phyloP scores from a whole-genome alignment of 2,113 vertebrate genomes.

The Myocastor coypus region DNA sequence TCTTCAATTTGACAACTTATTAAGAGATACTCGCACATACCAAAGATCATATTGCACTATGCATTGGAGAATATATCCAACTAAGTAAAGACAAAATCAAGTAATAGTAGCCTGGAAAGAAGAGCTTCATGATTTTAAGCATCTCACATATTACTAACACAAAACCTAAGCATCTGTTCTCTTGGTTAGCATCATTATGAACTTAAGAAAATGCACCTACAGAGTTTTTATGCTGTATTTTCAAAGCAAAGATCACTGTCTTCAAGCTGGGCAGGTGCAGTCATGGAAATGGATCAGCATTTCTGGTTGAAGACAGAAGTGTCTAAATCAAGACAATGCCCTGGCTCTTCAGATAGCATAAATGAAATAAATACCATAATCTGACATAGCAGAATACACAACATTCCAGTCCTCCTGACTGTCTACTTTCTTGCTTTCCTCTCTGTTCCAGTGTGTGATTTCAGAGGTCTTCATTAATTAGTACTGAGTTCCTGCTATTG shows the following conservation, averaged over 20 bases:
- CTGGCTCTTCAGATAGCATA: not conserved
- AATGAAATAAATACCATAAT: not conserved
- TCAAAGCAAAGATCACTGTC: not conserved
- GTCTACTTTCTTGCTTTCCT: not conserved
- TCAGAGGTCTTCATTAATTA: not conserved
- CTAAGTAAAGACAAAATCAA: constrained; percentile 8
- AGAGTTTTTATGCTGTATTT: not conserved
- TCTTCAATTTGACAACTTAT: not conserved
- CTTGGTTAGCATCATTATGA: not conserved
- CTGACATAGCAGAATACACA: not conserved
- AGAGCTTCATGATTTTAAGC: not conserved
- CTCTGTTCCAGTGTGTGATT: not conserved
- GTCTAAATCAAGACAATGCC: not conserved
- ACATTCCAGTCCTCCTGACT: not conserved
- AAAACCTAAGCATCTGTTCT: not conserved
- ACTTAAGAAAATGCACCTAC: not conserved
- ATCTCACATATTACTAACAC: not conserved
- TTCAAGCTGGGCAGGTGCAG: not conserved
- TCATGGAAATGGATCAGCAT: not conserved
- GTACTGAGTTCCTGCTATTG: not conserved
- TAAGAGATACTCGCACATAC: not conserved
- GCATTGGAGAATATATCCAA: not conserved
- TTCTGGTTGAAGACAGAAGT: not conserved
- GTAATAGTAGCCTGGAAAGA: not conserved
- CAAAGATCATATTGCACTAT: not conserved